Evolutionary conservation across 2,797 vertebrate genomes (phyloP).

Genomic region (Enteromius mattozi): DNA sequence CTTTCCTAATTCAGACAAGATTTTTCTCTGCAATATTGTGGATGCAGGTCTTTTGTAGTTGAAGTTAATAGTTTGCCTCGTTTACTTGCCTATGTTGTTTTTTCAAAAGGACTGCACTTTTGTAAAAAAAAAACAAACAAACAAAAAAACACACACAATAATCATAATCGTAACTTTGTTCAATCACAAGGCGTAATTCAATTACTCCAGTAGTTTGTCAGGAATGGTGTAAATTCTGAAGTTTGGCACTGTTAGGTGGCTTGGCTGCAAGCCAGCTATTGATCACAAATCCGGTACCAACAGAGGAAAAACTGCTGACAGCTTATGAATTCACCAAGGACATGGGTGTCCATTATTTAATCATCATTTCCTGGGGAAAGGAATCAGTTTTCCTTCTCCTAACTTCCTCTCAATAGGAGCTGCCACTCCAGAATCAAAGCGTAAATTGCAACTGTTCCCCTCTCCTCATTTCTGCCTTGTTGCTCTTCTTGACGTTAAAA

Average conservation of each 20-base stretch:
- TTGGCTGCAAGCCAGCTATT: constrained; percentile 73
- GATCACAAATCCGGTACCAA: constrained; percentile 67
- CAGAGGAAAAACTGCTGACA: constrained; percentile 68
- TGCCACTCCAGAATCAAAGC: constrained; percentile 62
- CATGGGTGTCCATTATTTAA: constrained; percentile 71
- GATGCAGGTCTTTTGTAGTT: background rate
- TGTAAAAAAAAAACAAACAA: too few species aligned
- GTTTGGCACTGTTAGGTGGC: constrained; percentile 41
- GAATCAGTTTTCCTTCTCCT: constrained; percentile 58
- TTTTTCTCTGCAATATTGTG: background rate
- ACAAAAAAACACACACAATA: background rate
- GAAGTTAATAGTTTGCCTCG: background rate
- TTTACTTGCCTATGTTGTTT: background rate
- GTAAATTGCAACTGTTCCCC: constrained; percentile 70
- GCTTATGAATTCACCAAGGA: constrained; percentile 67
- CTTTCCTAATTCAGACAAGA: background rate
- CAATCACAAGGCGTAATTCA: constrained; percentile 6
- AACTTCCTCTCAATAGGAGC: constrained; percentile 62
- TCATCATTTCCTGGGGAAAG: constrained; percentile 67
- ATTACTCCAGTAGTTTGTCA: background rate
- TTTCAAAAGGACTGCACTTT: background rate
- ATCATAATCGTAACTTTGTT: background rate
- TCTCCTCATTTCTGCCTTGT: constrained; percentile 67
- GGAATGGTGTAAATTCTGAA: constrained; percentile 21
- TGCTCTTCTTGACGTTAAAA: constrained; percentile 62